Evolutionary conservation across 2,797 vertebrate species (phyloP), one percentile per base, ranked within the genome.

Genomic region (Mionectes olivaceus): DNA sequence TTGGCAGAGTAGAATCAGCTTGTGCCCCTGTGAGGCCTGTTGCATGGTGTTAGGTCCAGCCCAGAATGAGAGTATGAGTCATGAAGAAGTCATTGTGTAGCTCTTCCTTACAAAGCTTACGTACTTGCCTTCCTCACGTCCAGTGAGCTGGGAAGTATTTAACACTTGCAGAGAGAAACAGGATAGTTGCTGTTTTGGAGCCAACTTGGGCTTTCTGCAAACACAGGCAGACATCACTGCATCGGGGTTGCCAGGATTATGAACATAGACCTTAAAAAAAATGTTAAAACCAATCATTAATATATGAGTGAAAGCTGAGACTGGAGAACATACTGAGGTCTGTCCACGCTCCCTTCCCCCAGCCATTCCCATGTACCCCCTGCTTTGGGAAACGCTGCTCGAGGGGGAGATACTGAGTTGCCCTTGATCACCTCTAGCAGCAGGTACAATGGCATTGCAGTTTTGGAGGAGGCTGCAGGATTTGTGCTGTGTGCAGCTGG

Each of bases 381-480:
- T 92, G 93, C 93, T 97, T 96, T 96, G 94, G 96, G 93, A 96
- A 94, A 91, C 1, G 83, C 94, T 95, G 96, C 96, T 96, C 21
- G n/a, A 96, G 97, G 96, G 93, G 90, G 73, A 97, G 86, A 97
- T 97, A 96, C 96, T 97, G 96, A 97, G 96, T 96, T 97, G 90
- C 94, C 95, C 95, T 96, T 97, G 97, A 97, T 97, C 97, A 96
- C 97, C 96, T 97, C 95, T 97, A 97, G 97, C 96, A 97, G 96
- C 97, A 97, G 96, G 96, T 97, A 97, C 96, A 97, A 87, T 97
- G 96, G 96, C 96, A 97, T 96, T 96, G 96, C 96, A 97, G 94
- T 96, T 97, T 96, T 97, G 96, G 94, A 94, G 96, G 96, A 97
- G 96, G 96, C 96, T 96, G 96, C 97, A 97, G 97, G 97, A 97